Conservation (phyloP, 2,888 invertebrate genomes). For the Autographa pulchrina region DNA sequence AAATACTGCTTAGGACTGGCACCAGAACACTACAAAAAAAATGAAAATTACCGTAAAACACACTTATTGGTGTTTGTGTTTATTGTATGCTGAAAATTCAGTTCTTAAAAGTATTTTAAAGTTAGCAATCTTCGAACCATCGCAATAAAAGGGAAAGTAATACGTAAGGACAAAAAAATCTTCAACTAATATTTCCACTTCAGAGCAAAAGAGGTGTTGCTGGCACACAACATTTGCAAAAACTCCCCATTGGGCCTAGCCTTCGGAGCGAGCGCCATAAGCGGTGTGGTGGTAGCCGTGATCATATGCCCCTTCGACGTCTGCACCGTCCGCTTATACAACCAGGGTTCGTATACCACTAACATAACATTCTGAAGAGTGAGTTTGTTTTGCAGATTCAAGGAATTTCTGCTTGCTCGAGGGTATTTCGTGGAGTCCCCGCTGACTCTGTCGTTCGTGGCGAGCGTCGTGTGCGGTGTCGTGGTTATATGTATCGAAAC, state of each 20-base stretch:
- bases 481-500: constrained; percentile 94
- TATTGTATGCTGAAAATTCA: too few species aligned
- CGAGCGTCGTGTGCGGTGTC: constrained; percentile 94
- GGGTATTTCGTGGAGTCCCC: constrained; percentile 87
- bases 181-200: constrained; percentile 46
- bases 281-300: constrained; percentile 93
- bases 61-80: too few species aligned
- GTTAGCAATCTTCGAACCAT: too few species aligned
- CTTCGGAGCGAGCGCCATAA: constrained; percentile 91
- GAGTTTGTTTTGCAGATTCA: constrained; percentile 76
- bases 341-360: constrained; percentile 91
- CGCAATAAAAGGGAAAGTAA: background rate
- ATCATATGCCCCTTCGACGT: constrained; percentile 97
- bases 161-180: constrained; percentile 13
- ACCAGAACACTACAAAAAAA: too few species aligned
- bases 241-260: constrained; percentile 79
- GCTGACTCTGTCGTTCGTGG: constrained; percentile 91
- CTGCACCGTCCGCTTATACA: constrained; percentile 95
- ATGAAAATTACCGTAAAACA: too few species aligned
- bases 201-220: constrained; percentile 82
- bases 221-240: constrained; percentile 71
- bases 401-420: constrained; percentile 70
- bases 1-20: too few species aligned
- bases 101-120: too few species aligned
- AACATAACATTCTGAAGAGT: constrained; percentile 17